Evolutionary conservation across 2,888 invertebrate species (phyloP).

Genomic region (Nematopogon swammerdamellus): DNA sequence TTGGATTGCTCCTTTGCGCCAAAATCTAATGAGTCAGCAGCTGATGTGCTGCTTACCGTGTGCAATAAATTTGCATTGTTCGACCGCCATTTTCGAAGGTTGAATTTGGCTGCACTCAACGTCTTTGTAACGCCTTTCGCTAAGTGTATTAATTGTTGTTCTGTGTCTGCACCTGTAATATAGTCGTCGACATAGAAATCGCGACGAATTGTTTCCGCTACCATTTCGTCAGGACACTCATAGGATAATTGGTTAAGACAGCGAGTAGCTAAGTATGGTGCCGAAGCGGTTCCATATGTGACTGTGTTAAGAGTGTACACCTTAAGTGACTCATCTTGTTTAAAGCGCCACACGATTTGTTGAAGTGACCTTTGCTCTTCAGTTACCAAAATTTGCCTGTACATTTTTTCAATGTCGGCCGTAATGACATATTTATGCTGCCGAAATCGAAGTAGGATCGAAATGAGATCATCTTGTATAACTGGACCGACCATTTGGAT

Average conservation of each 20-base stretch:
- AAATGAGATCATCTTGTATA: conserved; percentile 3
- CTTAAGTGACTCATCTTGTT: background rate
- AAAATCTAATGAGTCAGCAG: background rate
- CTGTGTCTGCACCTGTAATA: background rate
- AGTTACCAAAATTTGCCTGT: conserved; percentile 6
- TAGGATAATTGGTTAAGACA: background rate
- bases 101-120: background rate
- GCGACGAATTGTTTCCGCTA: background rate
- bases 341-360: conserved; percentile 7
- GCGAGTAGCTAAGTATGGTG: background rate
- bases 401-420: conserved; percentile 9
- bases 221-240: background rate
- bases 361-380: conserved; percentile 7
- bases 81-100: background rate
- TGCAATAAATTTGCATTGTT: background rate
- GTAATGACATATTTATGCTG: conserved; percentile 6
- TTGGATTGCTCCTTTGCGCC: background rate
- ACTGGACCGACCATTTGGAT: conserved; percentile 2
- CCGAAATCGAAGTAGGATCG: conserved; percentile 7
- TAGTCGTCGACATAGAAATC: conserved; percentile 3
- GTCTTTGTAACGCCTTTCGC: background rate
- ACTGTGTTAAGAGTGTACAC: background rate
- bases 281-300: conserved; percentile 1
- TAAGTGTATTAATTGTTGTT: background rate
- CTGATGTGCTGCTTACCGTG: background rate